phyloP scores from a whole-genome alignment of 2,113 vertebrate species.

The Corydoras sp. region DNA sequence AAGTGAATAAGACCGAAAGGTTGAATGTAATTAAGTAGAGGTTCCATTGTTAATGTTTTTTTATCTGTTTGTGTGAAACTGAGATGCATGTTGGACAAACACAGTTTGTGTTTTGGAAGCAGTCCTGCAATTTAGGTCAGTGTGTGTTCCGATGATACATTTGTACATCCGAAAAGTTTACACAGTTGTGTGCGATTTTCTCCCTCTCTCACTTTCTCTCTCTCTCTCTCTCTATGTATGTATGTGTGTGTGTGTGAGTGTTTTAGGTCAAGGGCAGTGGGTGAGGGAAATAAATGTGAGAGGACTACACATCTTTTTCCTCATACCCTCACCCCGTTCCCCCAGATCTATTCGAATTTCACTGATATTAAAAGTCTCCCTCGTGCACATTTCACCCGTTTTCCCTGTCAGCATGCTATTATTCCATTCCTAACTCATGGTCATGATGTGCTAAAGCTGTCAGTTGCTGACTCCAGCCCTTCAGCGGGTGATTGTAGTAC shows the following conservation, averaged over 20 bases:
- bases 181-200: not conserved
- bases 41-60: too few species aligned
- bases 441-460: constrained; percentile 12
- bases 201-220: too few species aligned
- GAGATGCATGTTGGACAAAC: too few species aligned
- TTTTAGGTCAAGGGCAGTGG: constrained; percentile 17
- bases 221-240: not conserved
- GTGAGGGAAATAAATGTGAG: constrained; percentile 58
- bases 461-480: constrained; percentile 3
- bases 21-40: not conserved
- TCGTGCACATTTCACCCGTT: constrained; percentile 17
- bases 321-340: not conserved
- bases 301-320: not conserved
- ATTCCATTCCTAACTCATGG: not conserved
- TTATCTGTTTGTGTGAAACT: too few species aligned
- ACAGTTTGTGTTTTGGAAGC: too few species aligned
- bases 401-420: not conserved
- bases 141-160: too few species aligned
- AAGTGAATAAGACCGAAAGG: too few species aligned
- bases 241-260: constrained; percentile 12
- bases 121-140: too few species aligned
- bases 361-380: constrained; percentile 22
- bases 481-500: not conserved
- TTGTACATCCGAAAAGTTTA: not conserved
- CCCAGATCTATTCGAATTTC: constrained; percentile 29